phyloP scores from a whole-genome alignment of 2,888 invertebrate genomes.

The Agelastica alni region DNA sequence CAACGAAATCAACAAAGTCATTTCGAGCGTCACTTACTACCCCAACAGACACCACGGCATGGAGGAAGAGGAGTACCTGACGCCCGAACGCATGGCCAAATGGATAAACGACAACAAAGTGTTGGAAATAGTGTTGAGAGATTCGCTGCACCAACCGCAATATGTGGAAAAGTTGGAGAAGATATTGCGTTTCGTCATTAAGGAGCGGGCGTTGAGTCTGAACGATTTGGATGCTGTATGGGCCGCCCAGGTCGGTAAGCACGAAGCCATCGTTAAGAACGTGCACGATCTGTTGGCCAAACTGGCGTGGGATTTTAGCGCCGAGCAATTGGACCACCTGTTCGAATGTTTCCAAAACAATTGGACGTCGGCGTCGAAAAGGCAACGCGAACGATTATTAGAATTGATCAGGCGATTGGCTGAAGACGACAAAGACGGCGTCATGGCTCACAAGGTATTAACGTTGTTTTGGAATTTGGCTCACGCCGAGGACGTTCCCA shows the following conservation, averaged over 20 bases:
- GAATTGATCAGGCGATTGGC: conserved; percentile 93
- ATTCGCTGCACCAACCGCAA: conserved; percentile 95
- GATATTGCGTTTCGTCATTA: conserved; percentile 95
- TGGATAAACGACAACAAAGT: conserved; percentile 97
- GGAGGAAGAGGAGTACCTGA: conserved; percentile 89
- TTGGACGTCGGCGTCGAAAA: conserved; percentile 94
- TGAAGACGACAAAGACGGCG: conserved; percentile 98
- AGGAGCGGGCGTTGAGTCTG: conserved; percentile 84
- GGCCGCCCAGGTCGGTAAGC: conserved; percentile 96
- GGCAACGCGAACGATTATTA: conserved; percentile 92
- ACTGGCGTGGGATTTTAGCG: conserved; percentile 97
- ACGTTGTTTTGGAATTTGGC: conserved; percentile 96
- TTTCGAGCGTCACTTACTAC: conserved; percentile 88
- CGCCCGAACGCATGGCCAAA: conserved; percentile 92
- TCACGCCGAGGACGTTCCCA: conserved; percentile 93
- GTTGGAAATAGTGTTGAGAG: conserved; percentile 90
- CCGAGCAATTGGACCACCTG: conserved; percentile 94
- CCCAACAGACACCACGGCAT: conserved; percentile 74
- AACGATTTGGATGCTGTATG: conserved; percentile 94
- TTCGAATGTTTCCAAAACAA: conserved; percentile 94
- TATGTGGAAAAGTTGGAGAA: conserved; percentile 98
- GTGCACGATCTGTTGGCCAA: conserved; percentile 95
- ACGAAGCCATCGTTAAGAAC: conserved; percentile 98
- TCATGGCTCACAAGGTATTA: conserved; percentile 97
- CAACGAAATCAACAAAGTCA: conserved; percentile 97